Base-by-base conservation (phyloP, 2,797 vertebrate genomes). In the Sternarchorhynchus goeldii region DNA sequence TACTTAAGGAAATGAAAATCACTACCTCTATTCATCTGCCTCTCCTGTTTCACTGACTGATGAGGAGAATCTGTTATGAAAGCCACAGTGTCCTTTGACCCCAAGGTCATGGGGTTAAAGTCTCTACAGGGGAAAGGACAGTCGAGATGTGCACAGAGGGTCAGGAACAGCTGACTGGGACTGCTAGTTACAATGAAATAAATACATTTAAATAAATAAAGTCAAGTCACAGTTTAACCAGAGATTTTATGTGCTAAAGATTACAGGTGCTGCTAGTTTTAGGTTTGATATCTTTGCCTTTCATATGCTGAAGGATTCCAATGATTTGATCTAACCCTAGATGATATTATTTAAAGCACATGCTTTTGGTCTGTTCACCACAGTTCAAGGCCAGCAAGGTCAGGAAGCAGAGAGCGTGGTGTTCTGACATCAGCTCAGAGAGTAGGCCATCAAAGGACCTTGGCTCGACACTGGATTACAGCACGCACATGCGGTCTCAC, bases 1-100 rank as follows among this genome's bases (percentile, higher is more conserved):
- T 63, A 75, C 70, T 83, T 77, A 73, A 82, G 73, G 64, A 85
- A 82, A 81, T 83, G 32, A 85, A 68, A 55, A 45, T 2, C 6
- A 8, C 63, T 83, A 76, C 82, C 79, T 80, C 75, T 81, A 82
- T 67, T 32, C 6, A 66, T 41, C 65, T 77, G 62, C 63, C 67
- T 36, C 65, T 56, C 6, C 25, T 57, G 58, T 14, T 18, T 16
- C 64, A 79, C 57, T 31, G 67, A 69, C 36, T 18, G 31, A 59
- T 50, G 29, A 16, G 21, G 63, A 55, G 53, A 73, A 58, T 31
- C 20, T 64, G 39, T 17, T 18, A 5, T 6, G 50, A 18, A 34
- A 62, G 21, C 60, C 20, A 17, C 29, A 39, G 57, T n/a, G 29
- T 17, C 10, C 20, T 21, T 0, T 21, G 39, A 39, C 16, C 31